Percentiles rank a stretch among this genome's conserved stretches.
Evolutionary conservation across 2,797 vertebrate species (phyloP).

Genomic region (Coregonus sp.): DNA sequence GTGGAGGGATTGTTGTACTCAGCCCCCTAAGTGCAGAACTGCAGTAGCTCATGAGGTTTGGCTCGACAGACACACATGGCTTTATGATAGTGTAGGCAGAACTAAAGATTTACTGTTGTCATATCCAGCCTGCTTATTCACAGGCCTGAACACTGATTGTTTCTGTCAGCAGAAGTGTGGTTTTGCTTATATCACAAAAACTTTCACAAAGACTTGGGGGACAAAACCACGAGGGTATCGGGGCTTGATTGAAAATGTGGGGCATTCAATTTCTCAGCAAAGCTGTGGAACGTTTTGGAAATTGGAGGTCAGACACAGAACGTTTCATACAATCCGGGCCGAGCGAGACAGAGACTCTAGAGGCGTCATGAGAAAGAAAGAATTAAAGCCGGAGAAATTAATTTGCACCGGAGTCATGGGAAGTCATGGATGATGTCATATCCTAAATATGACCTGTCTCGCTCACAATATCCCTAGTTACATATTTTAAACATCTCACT

Average conservation of each 20-base stretch:
- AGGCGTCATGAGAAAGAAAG: constrained; percentile 44
- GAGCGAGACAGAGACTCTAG: constrained; percentile 26
- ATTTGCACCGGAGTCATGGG: constrained; percentile 36
- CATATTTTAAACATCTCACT: constrained; percentile 46
- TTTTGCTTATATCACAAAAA: constrained; percentile 34
- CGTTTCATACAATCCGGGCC: constrained; percentile 37
- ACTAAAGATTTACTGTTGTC: not conserved
- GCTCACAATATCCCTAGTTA: constrained; percentile 30
- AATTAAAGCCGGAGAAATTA: constrained; percentile 53
- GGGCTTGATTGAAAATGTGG: constrained; percentile 34
- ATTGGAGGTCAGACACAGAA: constrained; percentile 49
- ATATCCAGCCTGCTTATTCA: not conserved
- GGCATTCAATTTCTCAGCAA: constrained; percentile 49
- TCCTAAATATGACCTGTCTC: not conserved
- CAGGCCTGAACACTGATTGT: constrained; percentile 7
- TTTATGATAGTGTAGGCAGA: not conserved
- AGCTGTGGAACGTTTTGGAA: constrained; percentile 49
- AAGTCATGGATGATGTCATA: constrained; percentile 33
- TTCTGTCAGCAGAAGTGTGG: constrained; percentile 15
- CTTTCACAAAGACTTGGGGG: constrained; percentile 7
- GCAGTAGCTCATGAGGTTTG: not conserved
- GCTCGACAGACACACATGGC: not conserved
- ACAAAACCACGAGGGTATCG: not conserved
- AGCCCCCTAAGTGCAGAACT: not conserved
- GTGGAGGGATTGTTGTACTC: constrained; percentile 11